Evolutionary conservation across 2,888 invertebrate genomes (phyloP), one percentile per base, ranked within the genome.

Genomic region (Oscheius sp.): DNA sequence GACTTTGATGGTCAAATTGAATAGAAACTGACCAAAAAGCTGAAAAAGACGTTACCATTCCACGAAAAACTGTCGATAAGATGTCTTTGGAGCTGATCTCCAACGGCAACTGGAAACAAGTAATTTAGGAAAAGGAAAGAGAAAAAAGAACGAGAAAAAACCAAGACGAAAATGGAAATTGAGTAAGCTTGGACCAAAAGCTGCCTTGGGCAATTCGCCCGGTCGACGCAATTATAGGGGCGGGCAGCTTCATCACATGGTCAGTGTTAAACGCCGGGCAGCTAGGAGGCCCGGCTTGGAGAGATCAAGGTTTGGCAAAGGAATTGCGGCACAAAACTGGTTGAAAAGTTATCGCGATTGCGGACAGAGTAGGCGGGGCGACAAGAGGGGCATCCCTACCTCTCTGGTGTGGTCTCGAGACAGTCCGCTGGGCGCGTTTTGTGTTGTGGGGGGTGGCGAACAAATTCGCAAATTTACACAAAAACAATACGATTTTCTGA

Each of bases 31-130:
- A 61, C 25, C 15, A 29, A 45, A 15, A 48, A 17, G 8, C n/a
- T 15, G 37, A 37, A 37, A 37, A 15, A 37, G 15, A 37, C 37
- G 8, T 37, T 37, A 37, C 8, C 55, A 31, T 34, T 61, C 61
- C 45, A 61, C 61, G 61, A 29, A 45, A 61, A 23, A 39, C 45
- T 17, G 31, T 15, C 61, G 17, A 29, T 27, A 27, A 61, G 42
- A 27, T 45, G 61, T 29, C 42, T 55, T 61, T 61, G 61, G 61
- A 61, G 61, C 29, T 61, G 12, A 45, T 39, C 61, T 61, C 61
- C 61, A 45, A 45, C 29, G 61, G 61, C 45, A 34, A 45, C 61
- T 61, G 10, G 17, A 61, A 61, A 1, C 10, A 23, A 33, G 2
- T 25, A 12, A 3, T 42, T 31, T 55, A 2, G 4, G 15, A 5